Percentiles rank a stretch among this genome's conserved stretches.
Conservation (phyloP, 1,140 invertebrate species). For the Tenebrio molitor region DNA sequence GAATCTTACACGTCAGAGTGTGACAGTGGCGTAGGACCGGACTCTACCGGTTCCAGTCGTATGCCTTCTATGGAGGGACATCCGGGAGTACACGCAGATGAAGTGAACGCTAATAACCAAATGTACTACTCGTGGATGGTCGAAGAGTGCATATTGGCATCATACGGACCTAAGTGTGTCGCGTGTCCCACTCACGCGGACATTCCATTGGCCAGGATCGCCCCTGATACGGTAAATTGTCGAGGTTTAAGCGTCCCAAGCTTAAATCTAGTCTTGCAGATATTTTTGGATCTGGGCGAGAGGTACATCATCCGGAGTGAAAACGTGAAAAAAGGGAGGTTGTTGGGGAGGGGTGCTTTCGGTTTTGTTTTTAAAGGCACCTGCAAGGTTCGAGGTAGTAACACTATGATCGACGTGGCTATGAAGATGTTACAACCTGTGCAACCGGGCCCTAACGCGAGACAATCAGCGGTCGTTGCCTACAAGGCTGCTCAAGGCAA, state of each 20-base stretch:
- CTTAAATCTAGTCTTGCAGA: no score
- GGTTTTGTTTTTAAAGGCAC: slow-evolving; percentile 94
- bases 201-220: slow-evolving; percentile 80
- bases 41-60: slow-evolving; percentile 78
- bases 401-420: slow-evolving; percentile 82
- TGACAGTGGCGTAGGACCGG: slow-evolving; percentile 85
- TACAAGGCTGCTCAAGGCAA: slow-evolving; percentile 87
- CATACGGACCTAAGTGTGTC: slow-evolving; percentile 79
- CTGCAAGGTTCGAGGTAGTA: slow-evolving; percentile 75
- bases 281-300: slow-evolving; percentile 91
- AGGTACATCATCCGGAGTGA: slow-evolving; percentile 84
- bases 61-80: slow-evolving; percentile 87
- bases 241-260: no score
- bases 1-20: slow-evolving; percentile 83
- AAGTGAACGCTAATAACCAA: slow-evolving; percentile 46
- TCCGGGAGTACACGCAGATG: slow-evolving; percentile 65
- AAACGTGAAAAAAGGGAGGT: slow-evolving; percentile 81
- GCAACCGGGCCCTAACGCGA: slow-evolving; percentile 84
- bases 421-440: slow-evolving; percentile 97
- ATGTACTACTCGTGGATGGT: slow-evolving; percentile 84
- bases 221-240: slow-evolving; percentile 86
- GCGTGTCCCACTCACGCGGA: slow-evolving; percentile 82
- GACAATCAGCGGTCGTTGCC: slow-evolving; percentile 80
- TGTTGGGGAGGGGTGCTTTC: slow-evolving; percentile 96
- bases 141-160: slow-evolving; percentile 94